Evolutionary conservation across 2,797 vertebrate species (phyloP), one percentile per base, ranked within the genome.

Genomic region (Chelidonichthys spinosus): DNA sequence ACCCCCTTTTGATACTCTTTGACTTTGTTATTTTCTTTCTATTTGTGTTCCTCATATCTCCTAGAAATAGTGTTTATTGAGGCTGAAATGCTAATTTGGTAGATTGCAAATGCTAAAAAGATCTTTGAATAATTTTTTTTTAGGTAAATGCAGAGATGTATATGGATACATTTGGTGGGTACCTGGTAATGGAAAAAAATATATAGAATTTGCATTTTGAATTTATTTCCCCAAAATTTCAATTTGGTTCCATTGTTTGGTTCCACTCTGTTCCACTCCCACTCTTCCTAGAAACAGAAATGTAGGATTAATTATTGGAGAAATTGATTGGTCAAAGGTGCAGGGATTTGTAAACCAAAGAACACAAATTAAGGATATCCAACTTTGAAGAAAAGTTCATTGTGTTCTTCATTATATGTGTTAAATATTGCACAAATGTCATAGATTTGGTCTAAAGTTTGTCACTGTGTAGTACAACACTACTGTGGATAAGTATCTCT

Each of bases 301-400:
- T 59, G 18, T 9, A 44, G 11, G 37, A n/a, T 61, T 11, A 0
- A 4, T 76, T 67, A 17, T 62, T 60, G 4, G 25, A 36, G 33
- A 11, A 39, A 72, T 46, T 50, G 7, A 77, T 52, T 5, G 47
- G 42, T 78, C 18, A 69, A 40, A 76, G 58, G 47, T 71, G 43
- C 60, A 74, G 46, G 59, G 53, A 65, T 68, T 47, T 74, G 4
- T 42, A 69, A 82, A 85, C 85, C 83, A 88, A 89, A 89, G 71
- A 88, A 62, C 42, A 72, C 58, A 74, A 69, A 59, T 56, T 58
- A 37, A 73, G 8, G 5, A 55, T 50, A 2, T 74, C 15, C 7
- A 17, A 33, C 63, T 65, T 18, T 60, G 50, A 35, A 44, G 68
- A 77, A 44, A 74, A 68, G 50, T 10, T n/a, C 7, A 46, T 54